phyloP scores from a whole-genome alignment of 2,797 vertebrate species.

The Spea hammondii region DNA sequence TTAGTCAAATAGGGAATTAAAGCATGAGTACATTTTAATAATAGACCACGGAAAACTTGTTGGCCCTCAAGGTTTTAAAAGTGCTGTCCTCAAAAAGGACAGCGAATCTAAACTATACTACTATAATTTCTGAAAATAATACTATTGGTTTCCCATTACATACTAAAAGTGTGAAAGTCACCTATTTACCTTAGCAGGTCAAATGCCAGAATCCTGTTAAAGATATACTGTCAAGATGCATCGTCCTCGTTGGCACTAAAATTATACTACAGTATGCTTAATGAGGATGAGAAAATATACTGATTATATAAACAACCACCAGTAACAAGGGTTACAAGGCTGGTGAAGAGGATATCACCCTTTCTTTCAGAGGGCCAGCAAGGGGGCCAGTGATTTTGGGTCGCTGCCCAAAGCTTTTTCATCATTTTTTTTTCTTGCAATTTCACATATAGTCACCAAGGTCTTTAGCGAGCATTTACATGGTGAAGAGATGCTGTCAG shows the following conservation, averaged over 20 bases:
- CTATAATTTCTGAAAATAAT: neutral
- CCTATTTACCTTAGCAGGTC: neutral
- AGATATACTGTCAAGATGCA: neutral
- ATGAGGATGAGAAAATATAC: too few species aligned
- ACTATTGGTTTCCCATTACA: neutral
- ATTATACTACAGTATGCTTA: too few species aligned
- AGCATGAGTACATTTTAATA: conserved; percentile 5
- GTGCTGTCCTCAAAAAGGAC: neutral
- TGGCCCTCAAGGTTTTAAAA: conserved; percentile 4
- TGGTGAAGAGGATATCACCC: too few species aligned
- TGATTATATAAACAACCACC: too few species aligned
- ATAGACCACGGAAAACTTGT: conserved; percentile 4
- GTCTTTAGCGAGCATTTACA: too few species aligned
- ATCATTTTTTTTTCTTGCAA: too few species aligned
- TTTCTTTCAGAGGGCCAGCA: too few species aligned
- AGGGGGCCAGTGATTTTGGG: too few species aligned
- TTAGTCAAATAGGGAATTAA: conserved; percentile 11
- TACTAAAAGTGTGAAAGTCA: neutral
- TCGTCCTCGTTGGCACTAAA: neutral
- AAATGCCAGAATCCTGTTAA: neutral
- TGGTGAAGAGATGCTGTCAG: too few species aligned
- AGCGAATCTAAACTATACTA: neutral
- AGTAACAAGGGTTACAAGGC: too few species aligned
- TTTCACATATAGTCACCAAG: too few species aligned
- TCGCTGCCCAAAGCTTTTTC: too few species aligned